Base-by-base conservation (phyloP, 2,113 vertebrate species). In the Gobius niger region DNA sequence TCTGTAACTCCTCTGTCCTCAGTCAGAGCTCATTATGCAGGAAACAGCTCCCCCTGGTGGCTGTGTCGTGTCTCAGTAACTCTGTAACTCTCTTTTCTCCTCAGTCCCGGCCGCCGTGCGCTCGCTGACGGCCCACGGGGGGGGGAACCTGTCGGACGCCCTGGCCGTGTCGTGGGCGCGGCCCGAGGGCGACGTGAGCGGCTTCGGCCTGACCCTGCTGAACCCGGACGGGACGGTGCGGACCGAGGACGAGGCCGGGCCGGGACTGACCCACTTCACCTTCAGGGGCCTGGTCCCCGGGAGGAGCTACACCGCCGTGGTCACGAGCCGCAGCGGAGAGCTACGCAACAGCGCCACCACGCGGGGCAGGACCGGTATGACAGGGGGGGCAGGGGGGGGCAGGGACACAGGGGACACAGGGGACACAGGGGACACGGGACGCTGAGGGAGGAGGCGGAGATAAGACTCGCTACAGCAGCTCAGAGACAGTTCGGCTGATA, bases 101-200 rank as follows among this genome's bases (percentile, higher is more conserved):
- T 85, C 77, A 99, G 98, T 96, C 19, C 98, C 98, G 7, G 95
- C 95, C 0, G 84, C 93, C 0, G 96, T 97, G 79, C 87, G 75
- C 7, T 92, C 85, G 70, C 93, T 99, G 40, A 90, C 69, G 69
- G 93, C 90, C 51, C 90, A 88, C 49, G 93, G 91, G 77, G 93
- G 91, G 77, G 88, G 78, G 63, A 96, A 96, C 83, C 91, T 65
- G 79, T 95, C 94, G 0, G 93, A 95, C 15, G 88, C 84, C 61
- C 90, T 99, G 70, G 90, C 86, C 91, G 93, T 97, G 82, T 93
- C 77, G 44, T 99, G 97, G 97, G 78, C 68, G 5, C 85, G 76
- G 11, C 93, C 94, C 4, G 68, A 63, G 1, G 96, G 97, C n/a
- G 95, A 96, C 14, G 85, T 98, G 8, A 95, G 94, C 41, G 91